These are phyloP conservation scores for Hycleus cichorii DNA, from an alignment of 1,140 invertebrate species.

Conservation along the genomic window DNA sequence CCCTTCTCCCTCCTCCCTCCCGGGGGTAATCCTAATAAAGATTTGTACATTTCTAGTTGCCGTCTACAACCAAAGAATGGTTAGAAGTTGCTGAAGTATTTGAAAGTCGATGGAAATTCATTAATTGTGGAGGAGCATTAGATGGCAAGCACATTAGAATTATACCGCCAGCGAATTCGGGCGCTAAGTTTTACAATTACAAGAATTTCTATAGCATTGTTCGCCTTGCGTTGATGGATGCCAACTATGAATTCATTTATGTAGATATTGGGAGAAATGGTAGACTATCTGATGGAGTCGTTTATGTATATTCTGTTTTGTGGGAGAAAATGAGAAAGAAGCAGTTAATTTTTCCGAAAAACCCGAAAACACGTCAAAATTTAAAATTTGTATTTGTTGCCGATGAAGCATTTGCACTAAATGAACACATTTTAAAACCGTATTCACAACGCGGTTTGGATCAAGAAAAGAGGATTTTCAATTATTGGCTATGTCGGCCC, in stretches of 20 bases:
- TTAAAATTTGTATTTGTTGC: constrained; percentile 13
- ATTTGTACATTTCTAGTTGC: too few relatives aligned
- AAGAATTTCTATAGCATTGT: constrained; percentile 14
- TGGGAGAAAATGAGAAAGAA: too few relatives aligned
- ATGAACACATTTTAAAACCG: constrained; percentile 40
- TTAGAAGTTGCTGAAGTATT: neutral
- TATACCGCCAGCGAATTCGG: neutral
- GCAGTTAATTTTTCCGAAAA: too few relatives aligned
- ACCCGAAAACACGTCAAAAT: too few relatives aligned
- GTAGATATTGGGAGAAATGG: too few relatives aligned
- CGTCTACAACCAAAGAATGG: neutral
- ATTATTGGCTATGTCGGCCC: constrained; percentile 41
- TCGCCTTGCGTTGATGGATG: too few relatives aligned
- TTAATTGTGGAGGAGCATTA: neutral
- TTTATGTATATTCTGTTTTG: too few relatives aligned
- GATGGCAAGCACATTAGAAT: neutral
- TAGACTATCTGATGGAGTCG: too few relatives aligned
- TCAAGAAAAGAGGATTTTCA: constrained; percentile 40
- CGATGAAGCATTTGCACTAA: constrained; percentile 46
- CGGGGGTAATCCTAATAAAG: too few relatives aligned
- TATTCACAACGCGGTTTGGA: constrained; percentile 34
- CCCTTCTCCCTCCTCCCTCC: too few relatives aligned
- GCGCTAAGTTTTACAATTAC: too few relatives aligned
- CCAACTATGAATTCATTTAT: too few relatives aligned
- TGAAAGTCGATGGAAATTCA: neutral